Conservation (phyloP, 37 sponge, comb jelly and placozoan species). For the Geodia barretti region DNA sequence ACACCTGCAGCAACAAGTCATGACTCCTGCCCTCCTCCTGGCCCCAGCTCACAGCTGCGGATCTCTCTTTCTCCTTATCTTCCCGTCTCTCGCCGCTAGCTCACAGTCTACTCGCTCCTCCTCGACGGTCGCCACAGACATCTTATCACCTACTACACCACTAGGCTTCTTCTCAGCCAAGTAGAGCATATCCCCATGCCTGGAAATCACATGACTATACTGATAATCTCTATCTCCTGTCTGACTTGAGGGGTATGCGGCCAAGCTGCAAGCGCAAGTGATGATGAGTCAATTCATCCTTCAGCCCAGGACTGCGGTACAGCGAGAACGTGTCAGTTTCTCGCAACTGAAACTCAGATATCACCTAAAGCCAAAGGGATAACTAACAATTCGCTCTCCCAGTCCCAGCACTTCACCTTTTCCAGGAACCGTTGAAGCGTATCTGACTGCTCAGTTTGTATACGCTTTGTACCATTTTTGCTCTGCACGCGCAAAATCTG, state of each 20-base stretch:
- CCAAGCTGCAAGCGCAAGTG: constrained; percentile 27
- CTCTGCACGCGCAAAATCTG: constrained; percentile 81
- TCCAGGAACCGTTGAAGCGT: constrained; percentile 49
- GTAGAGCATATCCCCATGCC: constrained; percentile 83
- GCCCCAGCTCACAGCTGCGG: constrained; percentile 77
- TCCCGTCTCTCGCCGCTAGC: constrained; percentile 68
- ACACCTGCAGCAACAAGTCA: constrained; percentile 55
- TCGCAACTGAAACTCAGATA: constrained; percentile 24
- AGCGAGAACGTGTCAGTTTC: constrained; percentile 25
- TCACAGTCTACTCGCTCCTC: constrained; percentile 88
- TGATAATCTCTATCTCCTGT: background rate
- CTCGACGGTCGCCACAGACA: constrained; percentile 16
- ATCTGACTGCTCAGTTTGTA: constrained; percentile 35
- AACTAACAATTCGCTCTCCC: background rate
- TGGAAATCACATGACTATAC: constrained; percentile 3
- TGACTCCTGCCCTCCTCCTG: too few species aligned
- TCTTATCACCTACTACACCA: background rate
- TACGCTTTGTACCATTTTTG: constrained; percentile 79
- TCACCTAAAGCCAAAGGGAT: background rate
- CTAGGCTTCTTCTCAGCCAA: constrained; percentile 27
- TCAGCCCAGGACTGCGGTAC: constrained; percentile 13
- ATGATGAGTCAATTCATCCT: constrained; percentile 18
- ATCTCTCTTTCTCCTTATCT: constrained; percentile 71
- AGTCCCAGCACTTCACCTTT: constrained; percentile 26
- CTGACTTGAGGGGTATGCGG: constrained; percentile 54